These are phyloP conservation scores for Boleophthalmus pectinirostris DNA, from an alignment of 2,113 vertebrate genomes.

Conservation along the genomic window DNA sequence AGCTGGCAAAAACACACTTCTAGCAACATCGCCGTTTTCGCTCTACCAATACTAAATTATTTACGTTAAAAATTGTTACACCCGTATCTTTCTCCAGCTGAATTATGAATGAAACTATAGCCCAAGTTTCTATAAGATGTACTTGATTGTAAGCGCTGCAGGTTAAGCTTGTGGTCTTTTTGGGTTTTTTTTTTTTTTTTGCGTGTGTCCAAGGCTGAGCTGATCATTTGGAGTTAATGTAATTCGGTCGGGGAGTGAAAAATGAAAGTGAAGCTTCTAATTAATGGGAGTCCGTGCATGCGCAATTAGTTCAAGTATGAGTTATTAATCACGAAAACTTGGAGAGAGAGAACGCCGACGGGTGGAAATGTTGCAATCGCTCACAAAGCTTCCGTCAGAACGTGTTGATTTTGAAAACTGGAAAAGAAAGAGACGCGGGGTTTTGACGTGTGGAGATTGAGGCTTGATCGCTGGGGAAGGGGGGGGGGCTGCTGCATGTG, in stretches of 20 bases:
- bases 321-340: background rate
- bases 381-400: background rate
- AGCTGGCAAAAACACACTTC: background rate
- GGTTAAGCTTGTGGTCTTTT: background rate
- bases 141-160: background rate
- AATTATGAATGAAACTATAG: background rate
- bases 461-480: no score
- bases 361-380: background rate
- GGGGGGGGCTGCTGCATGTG: no score
- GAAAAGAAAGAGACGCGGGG: background rate
- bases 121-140: background rate
- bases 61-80: background rate
- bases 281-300: background rate
- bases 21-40: background rate
- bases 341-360: background rate
- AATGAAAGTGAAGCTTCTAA: background rate
- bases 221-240: background rate
- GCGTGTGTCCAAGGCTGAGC: background rate
- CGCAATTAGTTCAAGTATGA: background rate
- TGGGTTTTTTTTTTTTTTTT: no score
- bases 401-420: background rate
- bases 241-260: background rate
- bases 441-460: no score
- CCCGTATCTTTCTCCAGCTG: background rate
- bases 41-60: background rate